A percentile compares a stretch with the other conserved stretches of the same genome.
phyloP scores from a whole-genome alignment of 35 echinoderm and acorn worm genomes.

The Stichopus chloronotus region DNA sequence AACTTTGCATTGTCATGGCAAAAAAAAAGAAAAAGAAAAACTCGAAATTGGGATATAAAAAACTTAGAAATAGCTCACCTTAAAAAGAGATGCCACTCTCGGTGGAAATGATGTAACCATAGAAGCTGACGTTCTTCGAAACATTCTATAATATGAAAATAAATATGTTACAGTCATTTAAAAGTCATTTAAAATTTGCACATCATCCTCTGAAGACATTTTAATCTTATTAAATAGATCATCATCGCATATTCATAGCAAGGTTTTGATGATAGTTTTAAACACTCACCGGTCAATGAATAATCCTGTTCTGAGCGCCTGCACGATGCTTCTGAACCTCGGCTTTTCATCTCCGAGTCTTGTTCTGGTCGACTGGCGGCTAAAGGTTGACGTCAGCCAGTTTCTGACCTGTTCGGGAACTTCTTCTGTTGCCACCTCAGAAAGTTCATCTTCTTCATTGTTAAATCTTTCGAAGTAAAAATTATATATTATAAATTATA shows the following conservation, averaged over 20 bases:
- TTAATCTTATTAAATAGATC: too few species aligned
- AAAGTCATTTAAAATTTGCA: too few species aligned
- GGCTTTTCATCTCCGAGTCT: slow-evolving; percentile 92
- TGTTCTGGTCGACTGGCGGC: slow-evolving; percentile 86
- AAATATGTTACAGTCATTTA: too few species aligned
- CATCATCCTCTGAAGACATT: too few species aligned
- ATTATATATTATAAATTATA: neutral
- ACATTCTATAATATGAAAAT: slow-evolving; percentile 64
- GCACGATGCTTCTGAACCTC: slow-evolving; percentile 96
- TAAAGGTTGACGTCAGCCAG: slow-evolving; percentile 98
- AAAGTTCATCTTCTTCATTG: slow-evolving; percentile 94
- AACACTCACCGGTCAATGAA: slow-evolving; percentile 89
- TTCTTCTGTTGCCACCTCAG: slow-evolving; percentile 93
- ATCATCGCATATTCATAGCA: too few species aligned
- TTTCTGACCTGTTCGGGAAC: slow-evolving; percentile 95
- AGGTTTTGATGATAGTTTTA: too few species aligned
- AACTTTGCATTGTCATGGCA: too few species aligned
- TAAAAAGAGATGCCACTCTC: slow-evolving; percentile 79
- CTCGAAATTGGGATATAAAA: too few species aligned
- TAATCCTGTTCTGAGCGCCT: slow-evolving; percentile 91
- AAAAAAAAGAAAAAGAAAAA: too few species aligned
- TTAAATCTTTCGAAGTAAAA: slow-evolving; percentile 69
- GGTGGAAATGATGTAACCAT: slow-evolving; percentile 78
- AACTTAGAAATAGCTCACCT: slow-evolving; percentile 54
- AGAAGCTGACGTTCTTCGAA: slow-evolving; percentile 82